Percentiles rank a stretch among this genome's conserved stretches.
Conservation (phyloP, 2,113 vertebrate genomes). For the Ancistrus triradiatus region DNA sequence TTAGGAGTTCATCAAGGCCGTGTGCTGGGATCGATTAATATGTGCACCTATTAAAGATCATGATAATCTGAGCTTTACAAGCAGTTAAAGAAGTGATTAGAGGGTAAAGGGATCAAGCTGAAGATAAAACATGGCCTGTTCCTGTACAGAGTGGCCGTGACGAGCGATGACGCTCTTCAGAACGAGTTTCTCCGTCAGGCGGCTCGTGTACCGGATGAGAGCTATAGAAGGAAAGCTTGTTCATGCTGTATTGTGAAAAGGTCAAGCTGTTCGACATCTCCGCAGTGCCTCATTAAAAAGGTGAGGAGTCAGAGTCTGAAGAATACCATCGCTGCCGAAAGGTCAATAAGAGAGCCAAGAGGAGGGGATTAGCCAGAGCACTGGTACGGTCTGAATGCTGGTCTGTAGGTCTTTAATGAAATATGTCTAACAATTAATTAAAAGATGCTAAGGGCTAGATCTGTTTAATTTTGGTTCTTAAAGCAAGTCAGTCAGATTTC, state of each 20-base stretch:
- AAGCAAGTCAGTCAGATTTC: too few relatives aligned
- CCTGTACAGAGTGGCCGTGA: not conserved
- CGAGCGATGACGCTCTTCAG: too few relatives aligned
- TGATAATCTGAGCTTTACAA: not conserved
- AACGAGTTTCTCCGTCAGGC: constrained; percentile 10
- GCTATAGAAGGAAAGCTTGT: constrained; percentile 12
- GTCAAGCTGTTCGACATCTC: constrained; percentile 34
- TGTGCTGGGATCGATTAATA: constrained; percentile 1
- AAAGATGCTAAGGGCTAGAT: too few relatives aligned
- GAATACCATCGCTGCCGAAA: constrained; percentile 8
- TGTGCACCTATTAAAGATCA: constrained; percentile 16
- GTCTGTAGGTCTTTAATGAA: too few relatives aligned
- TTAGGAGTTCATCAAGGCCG: not conserved
- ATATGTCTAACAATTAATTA: too few relatives aligned
- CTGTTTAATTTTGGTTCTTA: too few relatives aligned
- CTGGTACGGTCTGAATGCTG: not conserved
- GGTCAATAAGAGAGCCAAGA: constrained; percentile 16
- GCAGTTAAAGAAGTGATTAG: not conserved
- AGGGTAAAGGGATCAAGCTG: too few relatives aligned
- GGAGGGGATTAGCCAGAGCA: not conserved
- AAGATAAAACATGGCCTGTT: too few relatives aligned
- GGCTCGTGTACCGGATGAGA: not conserved
- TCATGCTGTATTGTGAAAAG: constrained; percentile 26
- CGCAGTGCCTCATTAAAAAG: constrained; percentile 37
- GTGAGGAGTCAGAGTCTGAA: constrained; percentile 9